Evolutionary conservation across 2,797 vertebrate species (phyloP), one percentile per base, ranked within the genome.

Genomic region (Muscicapa comitata): DNA sequence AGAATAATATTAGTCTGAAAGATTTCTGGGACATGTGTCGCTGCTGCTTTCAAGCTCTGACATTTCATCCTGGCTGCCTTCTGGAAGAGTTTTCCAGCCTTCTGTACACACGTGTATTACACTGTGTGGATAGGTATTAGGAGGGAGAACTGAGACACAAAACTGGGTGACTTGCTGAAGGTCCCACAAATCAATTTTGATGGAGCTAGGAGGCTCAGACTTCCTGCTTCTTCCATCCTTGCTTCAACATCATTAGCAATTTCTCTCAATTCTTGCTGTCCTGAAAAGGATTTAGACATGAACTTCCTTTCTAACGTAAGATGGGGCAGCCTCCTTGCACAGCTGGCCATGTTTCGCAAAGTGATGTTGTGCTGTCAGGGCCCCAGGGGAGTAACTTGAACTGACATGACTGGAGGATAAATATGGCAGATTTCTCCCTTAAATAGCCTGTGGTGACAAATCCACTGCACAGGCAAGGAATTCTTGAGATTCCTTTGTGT

Each of bases 401-500:
- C 28, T 80, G 66, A 83, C 43, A 7, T 16, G 50, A 40, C 78
- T 84, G 51, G 54, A 74, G 68, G 57, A 54, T 71, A 57, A 87
- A 76, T 71, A 67, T n/a, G 57, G 38, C 61, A 83, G 65, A 62
- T 33, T 85, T 91, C 75, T 71, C 42, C 70, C 70, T 83, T 83
- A 90, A 82, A 68, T 77, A 76, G 61, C 48, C 48, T 35, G 24
- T 0, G 0, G 51, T 18, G 40, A 25, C 57, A 63, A 68, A 77
- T 59, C 50, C 50, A 9, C 24, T 21, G 23, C 2, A 2, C 43
- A n/a, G n/a, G 16, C 3, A 15, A 58, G 78, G 55, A 76, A 74
- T 93, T 53, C 59, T 85, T 5, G 29, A 61, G 79, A 93, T 90
- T 81, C 88, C 73, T 93, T 88, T 93, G 55, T 72, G 50, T 79